Evolutionary conservation across 2,797 vertebrate species (phyloP).

Genomic region (Tadarida brasiliensis): DNA sequence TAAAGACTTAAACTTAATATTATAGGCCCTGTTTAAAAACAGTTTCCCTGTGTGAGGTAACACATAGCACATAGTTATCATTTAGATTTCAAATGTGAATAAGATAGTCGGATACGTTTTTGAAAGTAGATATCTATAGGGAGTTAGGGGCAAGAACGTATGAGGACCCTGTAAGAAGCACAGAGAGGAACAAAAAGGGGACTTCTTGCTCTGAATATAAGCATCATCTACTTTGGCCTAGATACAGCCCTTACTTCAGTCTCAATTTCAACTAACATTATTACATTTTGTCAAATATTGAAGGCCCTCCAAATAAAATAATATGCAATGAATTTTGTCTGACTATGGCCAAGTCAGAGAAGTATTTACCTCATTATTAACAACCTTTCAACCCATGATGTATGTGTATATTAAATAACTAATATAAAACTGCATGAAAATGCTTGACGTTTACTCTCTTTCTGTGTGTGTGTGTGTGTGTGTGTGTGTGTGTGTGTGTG

Average conservation of each 20-base stretch:
- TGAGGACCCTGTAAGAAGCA: not conserved
- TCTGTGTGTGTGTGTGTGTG: too few relatives aligned
- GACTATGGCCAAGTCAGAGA: not conserved
- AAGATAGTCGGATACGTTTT: not conserved
- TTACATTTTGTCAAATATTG: not conserved
- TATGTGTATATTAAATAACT: slow-evolving; percentile 5
- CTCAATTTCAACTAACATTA: slow-evolving; percentile 1
- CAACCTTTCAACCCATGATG: not conserved
- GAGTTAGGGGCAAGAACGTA: not conserved
- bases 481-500: too few relatives aligned
- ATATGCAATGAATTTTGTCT: not conserved
- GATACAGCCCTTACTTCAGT: not conserved
- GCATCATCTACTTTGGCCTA: not conserved
- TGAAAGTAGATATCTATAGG: slow-evolving; percentile 21
- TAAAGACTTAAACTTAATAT: not conserved
- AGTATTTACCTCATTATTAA: not conserved
- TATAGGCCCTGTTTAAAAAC: not conserved
- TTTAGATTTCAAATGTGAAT: not conserved
- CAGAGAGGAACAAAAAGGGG: not conserved
- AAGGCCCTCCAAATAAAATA: slow-evolving; percentile 36
- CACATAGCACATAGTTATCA: not conserved
- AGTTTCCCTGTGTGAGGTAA: not conserved
- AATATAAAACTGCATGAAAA: not conserved
- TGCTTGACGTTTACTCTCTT: too few relatives aligned
- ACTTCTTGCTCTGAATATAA: not conserved